These are phyloP conservation scores for Phalacrocorax aristotelis DNA, from an alignment of 2,113 vertebrate species.

Conservation along the genomic window DNA sequence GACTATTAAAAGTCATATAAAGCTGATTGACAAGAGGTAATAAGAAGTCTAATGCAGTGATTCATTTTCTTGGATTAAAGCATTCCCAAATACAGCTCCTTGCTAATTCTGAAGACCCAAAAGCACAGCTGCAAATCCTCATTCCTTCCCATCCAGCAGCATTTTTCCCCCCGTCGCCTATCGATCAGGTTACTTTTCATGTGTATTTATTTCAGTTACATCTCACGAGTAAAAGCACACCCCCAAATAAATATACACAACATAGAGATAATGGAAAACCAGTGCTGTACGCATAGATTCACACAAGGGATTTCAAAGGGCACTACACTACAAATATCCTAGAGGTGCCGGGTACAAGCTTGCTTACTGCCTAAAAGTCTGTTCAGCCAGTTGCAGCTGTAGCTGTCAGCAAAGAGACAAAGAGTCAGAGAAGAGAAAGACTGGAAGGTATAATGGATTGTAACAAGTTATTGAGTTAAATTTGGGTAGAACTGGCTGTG, in stretches of 20 bases:
- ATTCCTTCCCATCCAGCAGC: not conserved
- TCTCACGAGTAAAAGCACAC: not conserved
- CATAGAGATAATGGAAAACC: not conserved
- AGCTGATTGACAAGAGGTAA: not conserved
- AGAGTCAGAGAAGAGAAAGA: not conserved
- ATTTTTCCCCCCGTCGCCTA: accelerated
- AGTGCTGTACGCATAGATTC: not conserved
- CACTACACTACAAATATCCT: not conserved
- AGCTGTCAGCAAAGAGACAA: not conserved
- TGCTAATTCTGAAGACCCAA: not conserved
- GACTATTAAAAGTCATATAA: not conserved
- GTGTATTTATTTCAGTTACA: not conserved
- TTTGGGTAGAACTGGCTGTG: not conserved
- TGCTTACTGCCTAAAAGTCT: not conserved
- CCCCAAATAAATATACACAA: not conserved
- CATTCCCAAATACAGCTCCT: not conserved
- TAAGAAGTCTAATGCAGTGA: not conserved
- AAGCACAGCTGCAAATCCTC: not conserved
- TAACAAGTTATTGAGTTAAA: not conserved
- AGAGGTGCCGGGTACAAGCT: not conserved
- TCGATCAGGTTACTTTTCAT: not conserved
- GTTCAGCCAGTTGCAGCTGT: not conserved
- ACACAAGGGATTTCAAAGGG: not conserved
- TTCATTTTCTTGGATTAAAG: not conserved
- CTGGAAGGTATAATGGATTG: not conserved